Evolutionary conservation across 2,888 invertebrate genomes (phyloP).

Genomic region (Rambutsinella grinnellia): DNA sequence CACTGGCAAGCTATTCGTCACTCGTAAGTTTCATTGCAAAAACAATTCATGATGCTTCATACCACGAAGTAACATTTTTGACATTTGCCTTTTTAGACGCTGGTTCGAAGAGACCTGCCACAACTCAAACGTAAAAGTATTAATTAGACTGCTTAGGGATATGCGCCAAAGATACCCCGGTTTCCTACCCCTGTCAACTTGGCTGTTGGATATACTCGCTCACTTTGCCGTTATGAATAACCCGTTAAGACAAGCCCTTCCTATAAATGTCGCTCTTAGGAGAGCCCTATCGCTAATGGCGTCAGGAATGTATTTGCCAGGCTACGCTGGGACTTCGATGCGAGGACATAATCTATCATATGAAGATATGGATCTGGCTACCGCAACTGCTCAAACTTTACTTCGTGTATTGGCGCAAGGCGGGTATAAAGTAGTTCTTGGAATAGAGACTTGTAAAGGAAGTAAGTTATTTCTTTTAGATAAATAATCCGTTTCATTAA

Average conservation of each 20-base stretch:
- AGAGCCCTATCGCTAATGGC: conserved; percentile 92
- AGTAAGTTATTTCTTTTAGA: conserved; percentile 25
- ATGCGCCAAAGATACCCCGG: conserved; percentile 90
- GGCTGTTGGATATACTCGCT: conserved; percentile 96
- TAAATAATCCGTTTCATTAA: background rate
- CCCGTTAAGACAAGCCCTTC: conserved; percentile 90
- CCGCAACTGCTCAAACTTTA: conserved; percentile 93
- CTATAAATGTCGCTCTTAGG: conserved; percentile 91
- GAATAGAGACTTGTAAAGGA: conserved; percentile 73
- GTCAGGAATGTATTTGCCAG: conserved; percentile 78
- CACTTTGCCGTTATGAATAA: conserved; percentile 98
- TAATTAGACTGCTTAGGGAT: conserved; percentile 94
- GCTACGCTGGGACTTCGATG: conserved; percentile 63
- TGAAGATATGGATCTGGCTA: conserved; percentile 93
- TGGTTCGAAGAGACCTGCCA: conserved; percentile 99
- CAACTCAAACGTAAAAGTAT: conserved; percentile 94
- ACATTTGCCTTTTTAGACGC: conserved; percentile 72
- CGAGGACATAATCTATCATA: conserved; percentile 75
- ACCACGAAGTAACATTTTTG: background rate
- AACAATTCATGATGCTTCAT: too few species aligned
- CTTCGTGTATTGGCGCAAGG: conserved; percentile 92
- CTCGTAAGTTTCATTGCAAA: conserved; percentile 69
- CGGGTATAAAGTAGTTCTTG: conserved; percentile 88
- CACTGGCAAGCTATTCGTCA: conserved; percentile 95
- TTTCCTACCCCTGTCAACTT: conserved; percentile 90